Evolutionary conservation across 2,888 invertebrate species (phyloP).

Genomic region (Acanthococcus lagerstroemiae): DNA sequence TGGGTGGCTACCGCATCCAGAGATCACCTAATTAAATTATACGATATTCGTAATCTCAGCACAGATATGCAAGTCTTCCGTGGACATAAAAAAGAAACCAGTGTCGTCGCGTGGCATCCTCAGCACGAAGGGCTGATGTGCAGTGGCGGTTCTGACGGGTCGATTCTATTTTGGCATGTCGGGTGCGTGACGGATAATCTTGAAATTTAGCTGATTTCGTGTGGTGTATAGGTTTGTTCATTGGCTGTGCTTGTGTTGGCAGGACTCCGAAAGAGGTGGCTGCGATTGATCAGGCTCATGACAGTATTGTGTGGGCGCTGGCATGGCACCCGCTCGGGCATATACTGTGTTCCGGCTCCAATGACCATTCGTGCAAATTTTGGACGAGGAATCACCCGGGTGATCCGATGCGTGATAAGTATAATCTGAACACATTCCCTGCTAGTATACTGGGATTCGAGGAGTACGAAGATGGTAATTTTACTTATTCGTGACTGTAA

Average conservation of each 20-base stretch:
- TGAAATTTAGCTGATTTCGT: too few species aligned
- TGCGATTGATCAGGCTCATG: slow-evolving; percentile 95
- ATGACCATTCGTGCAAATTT: slow-evolving; percentile 97
- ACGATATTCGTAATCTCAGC: slow-evolving; percentile 91
- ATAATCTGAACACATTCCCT: slow-evolving; percentile 85
- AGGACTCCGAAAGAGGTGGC: slow-evolving; percentile 65
- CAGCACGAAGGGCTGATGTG: slow-evolving; percentile 93
- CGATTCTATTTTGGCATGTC: slow-evolving; percentile 97
- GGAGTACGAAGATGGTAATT: slow-evolving; percentile 48
- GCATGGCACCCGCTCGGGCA: slow-evolving; percentile 99
- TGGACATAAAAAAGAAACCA: slow-evolving; percentile 98
- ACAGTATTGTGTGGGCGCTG: slow-evolving; percentile 97
- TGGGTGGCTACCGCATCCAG: slow-evolving; percentile 98
- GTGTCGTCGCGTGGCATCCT: slow-evolving; percentile 96
- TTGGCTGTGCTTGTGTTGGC: background rate
- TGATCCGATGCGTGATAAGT: slow-evolving; percentile 95
- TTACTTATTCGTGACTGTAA: too few species aligned
- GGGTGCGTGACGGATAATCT: slow-evolving; percentile 51
- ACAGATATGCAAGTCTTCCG: slow-evolving; percentile 95
- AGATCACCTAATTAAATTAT: slow-evolving; percentile 92
- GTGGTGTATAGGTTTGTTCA: too few species aligned
- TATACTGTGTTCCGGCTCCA: slow-evolving; percentile 97
- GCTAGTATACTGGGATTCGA: slow-evolving; percentile 64
- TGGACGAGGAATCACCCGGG: slow-evolving; percentile 99
- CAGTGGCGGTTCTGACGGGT: slow-evolving; percentile 97